Percentiles rank a stretch among this genome's conserved stretches.
Evolutionary conservation across 2,113 vertebrate genomes (phyloP).

Genomic region (Microtus pennsylvanicus): DNA sequence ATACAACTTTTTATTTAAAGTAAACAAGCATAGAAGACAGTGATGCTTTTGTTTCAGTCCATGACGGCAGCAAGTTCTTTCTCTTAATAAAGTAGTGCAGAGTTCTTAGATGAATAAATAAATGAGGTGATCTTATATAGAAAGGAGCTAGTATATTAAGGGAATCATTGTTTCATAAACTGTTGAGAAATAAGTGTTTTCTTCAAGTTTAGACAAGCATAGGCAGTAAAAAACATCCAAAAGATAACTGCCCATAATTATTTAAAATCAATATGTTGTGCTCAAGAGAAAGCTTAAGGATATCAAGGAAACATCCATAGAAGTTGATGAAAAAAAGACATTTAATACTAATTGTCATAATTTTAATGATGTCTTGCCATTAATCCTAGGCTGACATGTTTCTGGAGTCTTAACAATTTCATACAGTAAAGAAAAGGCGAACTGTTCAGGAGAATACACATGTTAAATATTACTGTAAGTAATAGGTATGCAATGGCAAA

Average conservation of each 20-base stretch:
- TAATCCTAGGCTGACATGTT: neutral
- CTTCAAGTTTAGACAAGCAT: neutral
- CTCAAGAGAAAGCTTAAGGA: neutral
- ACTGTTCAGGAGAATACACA: neutral
- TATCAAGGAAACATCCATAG: neutral
- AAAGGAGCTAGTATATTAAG: neutral
- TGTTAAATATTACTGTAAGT: neutral
- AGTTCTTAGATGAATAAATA: neutral
- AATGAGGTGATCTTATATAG: neutral
- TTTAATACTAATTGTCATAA: neutral
- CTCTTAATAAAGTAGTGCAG: neutral
- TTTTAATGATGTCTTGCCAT: conserved; percentile 3
- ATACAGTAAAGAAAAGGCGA: neutral
- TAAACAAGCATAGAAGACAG: neutral
- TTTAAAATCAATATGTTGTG: neutral
- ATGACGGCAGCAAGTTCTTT: neutral
- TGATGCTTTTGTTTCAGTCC: neutral
- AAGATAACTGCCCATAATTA: neutral
- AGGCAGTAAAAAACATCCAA: neutral
- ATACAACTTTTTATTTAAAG: neutral
- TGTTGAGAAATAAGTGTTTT: neutral
- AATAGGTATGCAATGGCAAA: neutral
- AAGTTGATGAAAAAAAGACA: conserved; percentile 1
- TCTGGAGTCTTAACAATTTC: neutral
- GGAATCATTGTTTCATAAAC: neutral